Percentiles rank a stretch among this genome's conserved stretches.
Evolutionary conservation across 1,140 invertebrate genomes (phyloP).

Genomic region (Bombus superbus): DNA sequence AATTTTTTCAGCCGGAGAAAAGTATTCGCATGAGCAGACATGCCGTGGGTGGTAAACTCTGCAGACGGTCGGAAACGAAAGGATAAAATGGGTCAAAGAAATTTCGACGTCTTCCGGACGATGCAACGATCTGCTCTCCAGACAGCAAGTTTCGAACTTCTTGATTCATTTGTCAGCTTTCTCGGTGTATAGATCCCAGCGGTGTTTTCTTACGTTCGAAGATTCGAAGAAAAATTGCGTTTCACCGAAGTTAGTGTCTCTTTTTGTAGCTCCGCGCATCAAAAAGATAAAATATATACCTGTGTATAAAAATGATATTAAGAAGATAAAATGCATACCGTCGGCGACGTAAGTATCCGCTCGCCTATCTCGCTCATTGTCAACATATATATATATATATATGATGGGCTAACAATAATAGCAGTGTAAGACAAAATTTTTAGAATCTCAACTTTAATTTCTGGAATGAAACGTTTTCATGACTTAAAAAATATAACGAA

Average conservation of each 20-base stretch:
- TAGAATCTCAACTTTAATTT: neutral
- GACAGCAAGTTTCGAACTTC: neutral
- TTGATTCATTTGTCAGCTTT: neutral
- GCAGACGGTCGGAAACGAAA: neutral
- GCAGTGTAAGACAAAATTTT: too few species aligned
- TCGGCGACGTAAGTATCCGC: neutral
- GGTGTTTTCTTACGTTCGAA: slow-evolving; percentile 24
- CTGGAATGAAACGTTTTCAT: neutral
- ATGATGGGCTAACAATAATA: too few species aligned
- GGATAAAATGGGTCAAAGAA: slow-evolving; percentile 45
- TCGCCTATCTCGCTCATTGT: too few species aligned
- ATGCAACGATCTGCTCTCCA: neutral
- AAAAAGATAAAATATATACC: neutral
- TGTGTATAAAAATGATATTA: neutral
- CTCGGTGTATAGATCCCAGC: neutral
- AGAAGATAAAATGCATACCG: neutral
- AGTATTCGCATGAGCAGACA: slow-evolving; percentile 3
- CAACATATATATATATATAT: too few species aligned
- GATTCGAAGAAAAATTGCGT: neutral
- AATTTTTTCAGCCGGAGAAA: slow-evolving; percentile 70
- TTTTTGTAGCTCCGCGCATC: neutral
- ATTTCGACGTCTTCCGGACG: slow-evolving; percentile 5
- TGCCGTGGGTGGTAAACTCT: slow-evolving; percentile 5
- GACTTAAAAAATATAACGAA: too few species aligned
- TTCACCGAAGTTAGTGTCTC: too few species aligned